Conservation (phyloP, 2,113 vertebrate genomes). For the Lycaon pictus region DNA sequence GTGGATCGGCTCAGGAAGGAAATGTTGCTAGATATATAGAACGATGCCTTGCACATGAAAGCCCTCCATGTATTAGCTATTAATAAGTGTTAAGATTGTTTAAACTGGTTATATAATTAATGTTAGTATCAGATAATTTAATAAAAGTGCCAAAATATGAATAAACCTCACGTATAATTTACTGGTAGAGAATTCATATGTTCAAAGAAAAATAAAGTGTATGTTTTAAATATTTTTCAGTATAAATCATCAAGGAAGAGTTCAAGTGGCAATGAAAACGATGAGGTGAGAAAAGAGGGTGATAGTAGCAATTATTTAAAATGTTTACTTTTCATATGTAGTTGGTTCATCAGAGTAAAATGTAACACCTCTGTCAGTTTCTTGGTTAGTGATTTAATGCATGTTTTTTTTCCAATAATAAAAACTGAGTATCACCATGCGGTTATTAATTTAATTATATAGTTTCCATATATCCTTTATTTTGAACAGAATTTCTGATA, state of each 20-base stretch:
- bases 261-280: constrained; percentile 93
- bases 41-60: background rate
- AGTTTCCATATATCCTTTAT: background rate
- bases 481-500: constrained; percentile 7
- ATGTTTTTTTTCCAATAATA: background rate
- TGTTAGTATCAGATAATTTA: constrained; percentile 3
- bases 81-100: background rate
- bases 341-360: background rate
- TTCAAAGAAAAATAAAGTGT: constrained; percentile 67
- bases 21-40: constrained; percentile 15
- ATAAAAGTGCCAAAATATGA: constrained; percentile 26
- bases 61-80: background rate
- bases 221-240: constrained; percentile 87
- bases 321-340: constrained; percentile 49
- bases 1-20: constrained; percentile 15
- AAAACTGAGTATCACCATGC: background rate
- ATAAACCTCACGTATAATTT: constrained; percentile 3
- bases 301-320: constrained; percentile 50
- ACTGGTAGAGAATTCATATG: background rate
- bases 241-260: constrained; percentile 93
- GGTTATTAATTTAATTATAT: constrained; percentile 32
- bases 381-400: constrained; percentile 16
- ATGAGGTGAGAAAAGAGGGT: constrained; percentile 91
- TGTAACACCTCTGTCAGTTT: background rate
- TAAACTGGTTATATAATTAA: constrained; percentile 43